Conservation (phyloP, 1,140 invertebrate species). For the Melipona quadrifasciata region DNA sequence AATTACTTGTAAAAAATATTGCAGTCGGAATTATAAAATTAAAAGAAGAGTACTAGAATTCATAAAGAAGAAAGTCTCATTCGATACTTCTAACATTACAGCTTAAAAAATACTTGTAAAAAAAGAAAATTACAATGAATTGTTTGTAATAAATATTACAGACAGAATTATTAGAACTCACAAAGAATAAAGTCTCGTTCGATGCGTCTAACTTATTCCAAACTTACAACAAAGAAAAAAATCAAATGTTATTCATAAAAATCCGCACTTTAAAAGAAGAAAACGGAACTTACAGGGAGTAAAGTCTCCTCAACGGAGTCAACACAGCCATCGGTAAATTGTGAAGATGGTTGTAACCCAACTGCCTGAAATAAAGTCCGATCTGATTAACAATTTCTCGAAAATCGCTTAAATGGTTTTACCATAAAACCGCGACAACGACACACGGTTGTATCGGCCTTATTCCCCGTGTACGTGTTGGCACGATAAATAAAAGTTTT, state of each 20-base stretch:
- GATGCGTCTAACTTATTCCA: not conserved
- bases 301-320: conserved; percentile 67
- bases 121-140: too few relatives aligned
- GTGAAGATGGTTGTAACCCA: conserved; percentile 26
- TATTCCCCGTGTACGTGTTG: conserved; percentile 29
- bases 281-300: conserved; percentile 73
- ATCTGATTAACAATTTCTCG: not conserved
- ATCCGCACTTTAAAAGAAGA: not conserved
- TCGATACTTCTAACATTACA: too few relatives aligned
- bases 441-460: not conserved
- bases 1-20: too few relatives aligned
- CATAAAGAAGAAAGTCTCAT: too few relatives aligned
- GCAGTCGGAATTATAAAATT: too few relatives aligned
- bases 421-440: not conserved
- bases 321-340: conserved; percentile 36
- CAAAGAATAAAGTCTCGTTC: too few relatives aligned
- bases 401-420: not conserved
- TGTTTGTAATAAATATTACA: too few relatives aligned
- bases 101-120: too few relatives aligned
- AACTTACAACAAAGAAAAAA: not conserved
- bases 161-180: too few relatives aligned
- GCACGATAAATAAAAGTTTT: conserved; percentile 57
- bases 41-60: too few relatives aligned
- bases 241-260: not conserved
- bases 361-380: not conserved